These are phyloP conservation scores for Ranitomeya variabilis DNA, from an alignment of 2,113 vertebrate genomes.

Conservation along the genomic window DNA sequence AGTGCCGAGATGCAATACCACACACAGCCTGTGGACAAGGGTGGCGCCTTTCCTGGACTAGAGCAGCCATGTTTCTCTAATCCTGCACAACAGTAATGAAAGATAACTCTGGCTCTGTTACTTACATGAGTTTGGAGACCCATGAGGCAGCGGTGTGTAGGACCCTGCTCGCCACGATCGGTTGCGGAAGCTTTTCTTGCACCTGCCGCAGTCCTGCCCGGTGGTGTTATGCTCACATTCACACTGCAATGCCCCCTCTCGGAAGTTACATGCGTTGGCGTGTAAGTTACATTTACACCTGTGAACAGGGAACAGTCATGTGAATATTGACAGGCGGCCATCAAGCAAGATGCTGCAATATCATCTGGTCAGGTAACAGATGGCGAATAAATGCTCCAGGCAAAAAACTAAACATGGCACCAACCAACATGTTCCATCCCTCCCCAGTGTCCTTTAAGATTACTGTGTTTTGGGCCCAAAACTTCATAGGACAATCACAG, in stretches of 20 bases:
- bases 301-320: constrained; percentile 44
- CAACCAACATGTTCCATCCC: not conserved
- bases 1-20: not conserved
- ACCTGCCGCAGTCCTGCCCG: constrained; percentile 93
- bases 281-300: constrained; percentile 99
- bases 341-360: not conserved
- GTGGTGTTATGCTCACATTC: constrained; percentile 98
- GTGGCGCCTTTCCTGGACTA: not conserved
- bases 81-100: not conserved
- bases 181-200: constrained; percentile 93
- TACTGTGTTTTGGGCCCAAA: not conserved
- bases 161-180: constrained; percentile 94
- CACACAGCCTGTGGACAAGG: not conserved
- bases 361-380: too few species aligned
- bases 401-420: not conserved
- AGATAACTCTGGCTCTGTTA: constrained; percentile 50
- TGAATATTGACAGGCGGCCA: not conserved
- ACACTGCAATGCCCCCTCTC: constrained; percentile 91
- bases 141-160: constrained; percentile 89
- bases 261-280: constrained; percentile 86
- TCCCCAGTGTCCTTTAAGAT: not conserved
- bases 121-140: constrained; percentile 94
- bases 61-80: not conserved
- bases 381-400: not conserved
- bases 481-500: too few species aligned